A percentile compares a stretch with the other conserved stretches of the same genome.
Conservation (phyloP, 2,888 invertebrate genomes). For the Lysandra coridon region DNA sequence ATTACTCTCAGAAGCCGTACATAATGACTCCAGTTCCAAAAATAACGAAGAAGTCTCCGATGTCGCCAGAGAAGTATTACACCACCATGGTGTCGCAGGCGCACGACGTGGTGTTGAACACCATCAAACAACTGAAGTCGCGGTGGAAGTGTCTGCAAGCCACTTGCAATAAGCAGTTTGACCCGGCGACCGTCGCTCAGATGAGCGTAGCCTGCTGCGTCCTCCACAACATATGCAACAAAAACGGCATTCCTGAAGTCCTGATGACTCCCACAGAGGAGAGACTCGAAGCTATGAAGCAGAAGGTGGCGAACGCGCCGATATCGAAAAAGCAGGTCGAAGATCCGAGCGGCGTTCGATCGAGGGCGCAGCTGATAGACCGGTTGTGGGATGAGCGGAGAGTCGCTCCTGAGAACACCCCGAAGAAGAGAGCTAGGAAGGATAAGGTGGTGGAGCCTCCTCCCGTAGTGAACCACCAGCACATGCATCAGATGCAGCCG, state of each 20-base stretch:
- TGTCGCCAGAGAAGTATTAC: constrained; percentile 70
- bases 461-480: constrained; percentile 43
- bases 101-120: constrained; percentile 54
- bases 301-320: constrained; percentile 68
- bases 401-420: constrained; percentile 52
- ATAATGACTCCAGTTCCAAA: constrained; percentile 70
- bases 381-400: constrained; percentile 64
- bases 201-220: constrained; percentile 67
- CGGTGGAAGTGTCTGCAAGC: constrained; percentile 72
- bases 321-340: constrained; percentile 60
- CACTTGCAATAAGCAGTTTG: constrained; percentile 69
- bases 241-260: constrained; percentile 52
- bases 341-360: constrained; percentile 53
- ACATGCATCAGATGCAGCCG: constrained; percentile 39
- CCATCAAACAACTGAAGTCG: constrained; percentile 69
- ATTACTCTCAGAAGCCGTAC: constrained; percentile 65
- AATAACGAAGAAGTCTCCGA: constrained; percentile 68
- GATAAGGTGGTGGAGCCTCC: constrained; percentile 53
- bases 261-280: constrained; percentile 68
- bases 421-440: constrained; percentile 65
- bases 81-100: constrained; percentile 60
- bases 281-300: constrained; percentile 67
- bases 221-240: constrained; percentile 63
- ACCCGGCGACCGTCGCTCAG: constrained; percentile 60
- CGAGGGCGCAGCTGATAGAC: constrained; percentile 55